These are phyloP conservation scores for Pyrgilauda ruficollis DNA, from an alignment of 2,113 vertebrate genomes.

Conservation along the genomic window DNA sequence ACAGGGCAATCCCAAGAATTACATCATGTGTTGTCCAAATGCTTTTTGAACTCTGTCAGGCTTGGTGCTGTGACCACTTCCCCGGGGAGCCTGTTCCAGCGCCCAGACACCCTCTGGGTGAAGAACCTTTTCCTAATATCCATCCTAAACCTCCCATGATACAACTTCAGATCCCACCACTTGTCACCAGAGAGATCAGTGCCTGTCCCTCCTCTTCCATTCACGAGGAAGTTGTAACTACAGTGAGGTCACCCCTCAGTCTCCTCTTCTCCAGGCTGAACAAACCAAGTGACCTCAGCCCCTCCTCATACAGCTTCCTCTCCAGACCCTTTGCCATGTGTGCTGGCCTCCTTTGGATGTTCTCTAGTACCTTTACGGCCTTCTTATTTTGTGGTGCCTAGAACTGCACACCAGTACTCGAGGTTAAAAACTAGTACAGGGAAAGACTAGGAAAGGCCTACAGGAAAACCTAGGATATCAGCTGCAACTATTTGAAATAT, in stretches of 20 bases:
- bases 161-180: background rate
- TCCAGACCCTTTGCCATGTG: background rate
- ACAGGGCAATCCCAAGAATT: background rate
- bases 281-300: background rate
- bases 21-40: background rate
- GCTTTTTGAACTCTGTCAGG: background rate
- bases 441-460: background rate
- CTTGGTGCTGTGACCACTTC: background rate
- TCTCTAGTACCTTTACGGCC: background rate
- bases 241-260: background rate
- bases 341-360: fast-evolving
- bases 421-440: background rate
- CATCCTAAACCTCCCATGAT: background rate
- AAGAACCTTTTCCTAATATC: background rate
- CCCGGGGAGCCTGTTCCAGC: background rate
- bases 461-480: background rate
- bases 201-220: too few species aligned
- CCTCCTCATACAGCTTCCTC: fast-evolving
- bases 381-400: background rate
- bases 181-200: background rate
- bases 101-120: background rate
- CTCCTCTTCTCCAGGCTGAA: background rate
- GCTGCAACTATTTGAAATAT: background rate
- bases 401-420: background rate
- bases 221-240: background rate